Base-by-base conservation (phyloP, 2,888 invertebrate genomes). In the Sepioteuthis lessoniana region DNA sequence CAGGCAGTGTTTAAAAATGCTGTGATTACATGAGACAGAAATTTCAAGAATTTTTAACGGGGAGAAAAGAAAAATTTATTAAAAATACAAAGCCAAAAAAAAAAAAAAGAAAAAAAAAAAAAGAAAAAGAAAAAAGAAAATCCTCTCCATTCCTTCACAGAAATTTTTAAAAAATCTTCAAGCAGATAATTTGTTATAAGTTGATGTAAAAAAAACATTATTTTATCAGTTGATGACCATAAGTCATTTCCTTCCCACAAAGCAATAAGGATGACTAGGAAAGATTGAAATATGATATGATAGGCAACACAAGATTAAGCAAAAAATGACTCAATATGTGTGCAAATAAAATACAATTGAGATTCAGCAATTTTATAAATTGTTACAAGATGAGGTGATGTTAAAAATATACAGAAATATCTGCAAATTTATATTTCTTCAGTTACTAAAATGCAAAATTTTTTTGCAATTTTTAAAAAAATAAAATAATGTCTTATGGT, bases 251-350 rank as follows among this genome's bases (percentile, higher is more conserved):
- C 76, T 35, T n/a, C 19, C 19, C 76, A 10, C 76, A n/a, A 76
- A 76, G 76, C 76, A 76, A 13, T 35, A 76, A 10, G n/a, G n/a
- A 76, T 76, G 76, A 76, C 76, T 76, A 76, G 76, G 76, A 35
- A 76, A 76, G 3, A 13, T 76, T 76, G 7, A 76, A 76, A n/a
- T n/a, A n/a, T 76, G n/a, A 35, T 76, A n/a, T 35, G n/a, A 76
- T 7, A 76, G 25, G 76, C 76, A 76, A 76, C 76, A 76, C 76
- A 76, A 76, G n/a, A 76, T 76, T n/a, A 76, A 76, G 76, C 76
- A 76, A n/a, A 76, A 60, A 55, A 76, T 16, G 76, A 76, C 76
- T 76, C n/a, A n/a, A 76, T 76, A 76, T 76, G 76, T 76, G 76
- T 35, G 76, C 76, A 76, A 76, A 76, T 55, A 55, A 76, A 4